Conservation (phyloP, 2,888 invertebrate species). For the Zhuqinia jingwanae region DNA sequence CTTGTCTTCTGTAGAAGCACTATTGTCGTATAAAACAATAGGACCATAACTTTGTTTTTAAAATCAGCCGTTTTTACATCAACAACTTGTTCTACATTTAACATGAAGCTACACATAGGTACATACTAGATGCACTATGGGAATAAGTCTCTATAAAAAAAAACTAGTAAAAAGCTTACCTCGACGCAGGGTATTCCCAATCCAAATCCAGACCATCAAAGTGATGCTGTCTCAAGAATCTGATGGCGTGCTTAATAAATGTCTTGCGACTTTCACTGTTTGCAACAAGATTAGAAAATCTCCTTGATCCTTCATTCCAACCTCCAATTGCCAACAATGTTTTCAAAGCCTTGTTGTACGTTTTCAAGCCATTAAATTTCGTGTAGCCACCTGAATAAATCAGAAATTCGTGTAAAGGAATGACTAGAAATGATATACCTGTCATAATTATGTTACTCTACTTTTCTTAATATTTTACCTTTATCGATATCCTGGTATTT, state of each 20-base stretch:
- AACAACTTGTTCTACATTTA: too few species aligned
- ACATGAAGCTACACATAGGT: too few species aligned
- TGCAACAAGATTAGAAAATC: slow-evolving; percentile 94
- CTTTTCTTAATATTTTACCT: too few species aligned
- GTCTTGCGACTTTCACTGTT: slow-evolving; percentile 88
- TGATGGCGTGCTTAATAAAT: slow-evolving; percentile 87
- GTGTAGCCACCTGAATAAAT: slow-evolving; percentile 97
- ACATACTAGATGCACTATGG: too few species aligned
- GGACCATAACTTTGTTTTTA: too few species aligned
- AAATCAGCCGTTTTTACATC: too few species aligned
- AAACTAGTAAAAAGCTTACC: too few species aligned
- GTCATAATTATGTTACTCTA: neutral
- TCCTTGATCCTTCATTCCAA: slow-evolving; percentile 95
- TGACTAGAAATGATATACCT: too few species aligned
- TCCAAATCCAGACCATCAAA: slow-evolving; percentile 96
- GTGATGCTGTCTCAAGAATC: slow-evolving; percentile 93
- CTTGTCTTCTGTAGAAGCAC: too few species aligned
- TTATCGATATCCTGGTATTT: slow-evolving; percentile 98
- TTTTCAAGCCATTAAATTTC: slow-evolving; percentile 95
- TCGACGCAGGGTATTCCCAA: slow-evolving; percentile 86
- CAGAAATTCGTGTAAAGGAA: neutral
- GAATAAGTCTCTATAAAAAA: too few species aligned
- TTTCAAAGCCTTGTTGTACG: slow-evolving; percentile 94
- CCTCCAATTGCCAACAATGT: slow-evolving; percentile 96
- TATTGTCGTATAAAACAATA: too few species aligned